These are phyloP conservation scores for Diorhabda elongata DNA, from an alignment of 1,140 invertebrate genomes.

Conservation along the genomic window DNA sequence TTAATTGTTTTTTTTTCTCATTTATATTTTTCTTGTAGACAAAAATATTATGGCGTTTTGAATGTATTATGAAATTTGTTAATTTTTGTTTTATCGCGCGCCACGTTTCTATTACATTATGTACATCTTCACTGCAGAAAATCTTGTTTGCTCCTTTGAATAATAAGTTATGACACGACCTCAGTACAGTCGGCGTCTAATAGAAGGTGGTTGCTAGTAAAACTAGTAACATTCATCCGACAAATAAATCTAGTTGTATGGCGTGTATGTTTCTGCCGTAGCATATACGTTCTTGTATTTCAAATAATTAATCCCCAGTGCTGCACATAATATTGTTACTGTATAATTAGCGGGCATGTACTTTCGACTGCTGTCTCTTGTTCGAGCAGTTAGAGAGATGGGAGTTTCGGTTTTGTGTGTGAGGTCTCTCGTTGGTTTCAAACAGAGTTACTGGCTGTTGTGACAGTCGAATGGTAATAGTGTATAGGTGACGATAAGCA, in stretches of 20 bases:
- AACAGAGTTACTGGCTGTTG: not conserved
- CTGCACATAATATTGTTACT: constrained; percentile 41
- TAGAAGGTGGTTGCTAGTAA: constrained; percentile 16
- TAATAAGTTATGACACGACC: too few species aligned
- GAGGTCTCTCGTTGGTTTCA: not conserved
- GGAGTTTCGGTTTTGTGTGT: not conserved
- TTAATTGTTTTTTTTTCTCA: too few species aligned
- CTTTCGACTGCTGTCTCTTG: constrained; percentile 24
- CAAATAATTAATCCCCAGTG: constrained; percentile 39
- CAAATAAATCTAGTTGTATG: constrained; percentile 21
- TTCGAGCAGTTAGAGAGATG: constrained; percentile 1
- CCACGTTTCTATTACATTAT: too few species aligned
- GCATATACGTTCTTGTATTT: constrained; percentile 29
- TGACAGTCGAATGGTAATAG: too few species aligned
- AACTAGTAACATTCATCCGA: constrained; percentile 16
- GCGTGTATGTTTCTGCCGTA: constrained; percentile 16
- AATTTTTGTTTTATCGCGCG: too few species aligned
- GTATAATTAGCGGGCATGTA: constrained; percentile 38
- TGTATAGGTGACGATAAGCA: too few species aligned
- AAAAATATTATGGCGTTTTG: too few species aligned
- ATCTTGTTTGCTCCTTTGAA: too few species aligned
- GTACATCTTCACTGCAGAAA: too few species aligned
- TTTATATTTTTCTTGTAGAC: too few species aligned
- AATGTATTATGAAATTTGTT: too few species aligned
- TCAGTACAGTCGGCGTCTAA: not conserved